Percentiles rank a stretch among this genome's conserved stretches.
Conservation (phyloP, 2,113 vertebrate species). For the Muntiacus reevesi region DNA sequence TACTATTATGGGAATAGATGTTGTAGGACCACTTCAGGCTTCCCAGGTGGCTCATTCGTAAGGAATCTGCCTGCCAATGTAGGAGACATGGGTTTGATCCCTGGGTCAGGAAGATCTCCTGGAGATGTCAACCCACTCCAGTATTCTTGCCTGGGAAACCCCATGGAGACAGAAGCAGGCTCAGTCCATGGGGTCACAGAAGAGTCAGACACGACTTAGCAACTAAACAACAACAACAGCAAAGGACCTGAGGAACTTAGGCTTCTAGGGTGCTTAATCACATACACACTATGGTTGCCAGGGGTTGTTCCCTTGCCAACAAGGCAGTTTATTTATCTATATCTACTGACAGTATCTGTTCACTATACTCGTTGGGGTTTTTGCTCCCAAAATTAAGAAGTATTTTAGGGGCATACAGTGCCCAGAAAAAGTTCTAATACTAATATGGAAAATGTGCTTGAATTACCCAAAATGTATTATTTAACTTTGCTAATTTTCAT, state of each 20-base stretch:
- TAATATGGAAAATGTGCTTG: neutral
- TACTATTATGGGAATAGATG: neutral
- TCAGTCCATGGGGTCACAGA: neutral
- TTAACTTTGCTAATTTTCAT: neutral
- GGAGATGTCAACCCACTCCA: neutral
- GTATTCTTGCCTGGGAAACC: neutral
- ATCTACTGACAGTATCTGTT: neutral
- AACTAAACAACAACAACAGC: neutral
- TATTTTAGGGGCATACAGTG: neutral
- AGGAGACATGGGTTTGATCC: neutral
- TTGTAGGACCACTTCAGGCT: neutral
- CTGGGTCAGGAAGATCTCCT: neutral
- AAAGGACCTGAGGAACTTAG: neutral
- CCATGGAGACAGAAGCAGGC: neutral
- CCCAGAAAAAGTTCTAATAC: neutral
- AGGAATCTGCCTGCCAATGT: neutral
- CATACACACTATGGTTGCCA: neutral
- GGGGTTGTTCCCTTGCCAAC: neutral
- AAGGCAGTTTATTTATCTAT: neutral
- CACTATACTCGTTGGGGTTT: neutral
- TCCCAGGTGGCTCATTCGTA: neutral
- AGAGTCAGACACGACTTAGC: neutral
- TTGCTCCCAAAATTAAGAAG: neutral
- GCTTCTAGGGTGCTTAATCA: neutral
- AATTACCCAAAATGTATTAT: neutral